A percentile compares a stretch with the other conserved stretches of the same genome.
These are phyloP conservation scores for Heterochromis multidens DNA, from an alignment of 2,113 vertebrate species.

Conservation along the genomic window DNA sequence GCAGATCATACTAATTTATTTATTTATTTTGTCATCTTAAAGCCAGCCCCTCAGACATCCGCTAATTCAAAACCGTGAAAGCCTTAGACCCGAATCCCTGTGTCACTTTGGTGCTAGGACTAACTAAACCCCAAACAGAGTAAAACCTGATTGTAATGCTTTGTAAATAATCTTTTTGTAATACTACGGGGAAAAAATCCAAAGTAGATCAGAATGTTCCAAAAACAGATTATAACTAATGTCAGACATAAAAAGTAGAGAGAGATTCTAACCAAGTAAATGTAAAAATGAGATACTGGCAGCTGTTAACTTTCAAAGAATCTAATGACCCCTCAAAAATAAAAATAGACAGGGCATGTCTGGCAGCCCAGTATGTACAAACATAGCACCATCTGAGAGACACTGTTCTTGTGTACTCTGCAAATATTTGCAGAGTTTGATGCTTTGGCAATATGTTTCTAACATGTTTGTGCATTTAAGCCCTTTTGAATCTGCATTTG, in stretches of 20 bases:
- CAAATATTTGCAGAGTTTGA: background rate
- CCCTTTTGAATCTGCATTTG: background rate
- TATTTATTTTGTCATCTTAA: background rate
- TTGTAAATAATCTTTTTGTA: background rate
- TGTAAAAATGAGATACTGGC: background rate
- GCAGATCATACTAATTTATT: background rate
- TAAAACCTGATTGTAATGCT: background rate
- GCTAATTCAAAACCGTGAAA: background rate
- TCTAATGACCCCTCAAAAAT: background rate
- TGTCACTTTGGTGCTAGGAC: background rate
- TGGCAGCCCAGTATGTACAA: background rate
- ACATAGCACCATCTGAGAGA: background rate
- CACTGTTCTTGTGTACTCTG: background rate
- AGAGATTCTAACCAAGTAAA: background rate
- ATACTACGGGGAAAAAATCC: background rate
- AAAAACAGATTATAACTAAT: background rate
- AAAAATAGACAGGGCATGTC: background rate
- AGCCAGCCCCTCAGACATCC: background rate
- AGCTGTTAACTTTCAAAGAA: no score
- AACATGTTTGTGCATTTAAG: background rate
- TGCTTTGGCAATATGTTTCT: background rate
- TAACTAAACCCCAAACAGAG: background rate
- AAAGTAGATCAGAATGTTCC: background rate
- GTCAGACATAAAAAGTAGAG: background rate
- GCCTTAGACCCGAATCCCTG: background rate